Percentiles rank a stretch among this genome's conserved stretches.
Evolutionary conservation across 2,888 invertebrate genomes (phyloP).

Genomic region (Monochamus alternatus): DNA sequence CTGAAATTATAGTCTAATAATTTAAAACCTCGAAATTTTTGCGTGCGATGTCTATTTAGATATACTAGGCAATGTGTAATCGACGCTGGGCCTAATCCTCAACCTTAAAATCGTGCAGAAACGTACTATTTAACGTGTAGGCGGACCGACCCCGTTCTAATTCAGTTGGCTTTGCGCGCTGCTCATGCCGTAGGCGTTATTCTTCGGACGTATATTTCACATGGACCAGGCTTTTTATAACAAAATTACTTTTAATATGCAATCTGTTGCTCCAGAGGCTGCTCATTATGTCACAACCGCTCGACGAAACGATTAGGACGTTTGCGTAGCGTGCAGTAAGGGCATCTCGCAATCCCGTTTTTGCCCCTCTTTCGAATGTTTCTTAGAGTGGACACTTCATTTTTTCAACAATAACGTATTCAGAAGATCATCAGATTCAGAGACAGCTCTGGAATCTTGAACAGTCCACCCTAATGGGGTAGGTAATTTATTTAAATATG

Average conservation of each 20-base stretch:
- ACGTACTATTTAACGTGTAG: conserved; percentile 52
- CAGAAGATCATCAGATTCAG: no score
- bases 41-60: background rate
- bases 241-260: conserved; percentile 32
- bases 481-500: no score
- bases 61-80: background rate
- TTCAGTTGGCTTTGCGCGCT: conserved; percentile 48
- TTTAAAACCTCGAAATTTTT: background rate
- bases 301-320: conserved; percentile 16
- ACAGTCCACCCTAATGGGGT: no score
- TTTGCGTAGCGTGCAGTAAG: background rate
- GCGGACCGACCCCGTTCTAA: conserved; percentile 51
- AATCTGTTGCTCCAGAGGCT: conserved; percentile 18
- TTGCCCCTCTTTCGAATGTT: background rate
- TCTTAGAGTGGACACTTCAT: no score
- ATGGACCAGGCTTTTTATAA: conserved; percentile 29
- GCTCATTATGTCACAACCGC: conserved; percentile 34
- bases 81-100: background rate
- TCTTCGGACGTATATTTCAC: conserved; percentile 38
- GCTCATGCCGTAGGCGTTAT: conserved; percentile 52
- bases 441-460: no score
- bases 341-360: background rate
- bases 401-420: no score
- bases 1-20: no score
- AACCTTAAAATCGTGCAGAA: conserved; percentile 41